Base-by-base conservation (phyloP, 2,888 invertebrate genomes). In the Nephrotoma flavescens region DNA sequence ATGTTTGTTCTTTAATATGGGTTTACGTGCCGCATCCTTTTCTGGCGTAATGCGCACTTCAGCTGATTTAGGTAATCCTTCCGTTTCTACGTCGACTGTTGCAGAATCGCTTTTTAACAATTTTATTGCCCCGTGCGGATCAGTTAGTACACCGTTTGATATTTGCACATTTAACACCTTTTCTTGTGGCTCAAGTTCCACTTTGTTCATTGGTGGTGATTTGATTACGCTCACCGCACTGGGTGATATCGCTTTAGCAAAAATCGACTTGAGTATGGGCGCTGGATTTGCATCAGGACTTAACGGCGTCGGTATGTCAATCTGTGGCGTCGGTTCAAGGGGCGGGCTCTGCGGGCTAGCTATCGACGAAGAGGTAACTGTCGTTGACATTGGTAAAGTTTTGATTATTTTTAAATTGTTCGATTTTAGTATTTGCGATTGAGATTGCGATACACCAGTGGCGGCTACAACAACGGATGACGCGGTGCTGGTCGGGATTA, bases 151-250 rank as follows among this genome's bases (percentile, higher is more conserved):
- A 31, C 88, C 88, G 86, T 88, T 87, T 4, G 87, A 86, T 57
- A 88, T 88, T 86, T 88, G 87, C 12, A 87, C 31, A 86, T 57
- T 88, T 45, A 87, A 86, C 83, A 87, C 85, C 83, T 86, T 87
- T 42, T 42, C 84, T 71, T 31, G 71, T 7, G n/a, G 7, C 4
- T 71, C 71, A 2, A 31, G 2, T 11, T 12, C 31, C 9, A 0
- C 9, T 9, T 9, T 19, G 9, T 31, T 31, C 31, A 31, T 9
- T 71, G 71, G 71, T 31, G 71, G 71, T 12, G 71, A 71, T 31
- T 71, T 71, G 2, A 71, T 71, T 71, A 71, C 71, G 31, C 9
- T 9, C 9, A 31, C 2, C 4, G 31, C 11, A 9, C 31, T 11
- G 19, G 31, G 2, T 71, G 71, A 71, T 31, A 71, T 12, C 6